A percentile compares a stretch with the other conserved stretches of the same genome.
These are phyloP conservation scores for Gasterosteus nipponicus DNA, from an alignment of 2,113 vertebrate genomes.

Conservation along the genomic window DNA sequence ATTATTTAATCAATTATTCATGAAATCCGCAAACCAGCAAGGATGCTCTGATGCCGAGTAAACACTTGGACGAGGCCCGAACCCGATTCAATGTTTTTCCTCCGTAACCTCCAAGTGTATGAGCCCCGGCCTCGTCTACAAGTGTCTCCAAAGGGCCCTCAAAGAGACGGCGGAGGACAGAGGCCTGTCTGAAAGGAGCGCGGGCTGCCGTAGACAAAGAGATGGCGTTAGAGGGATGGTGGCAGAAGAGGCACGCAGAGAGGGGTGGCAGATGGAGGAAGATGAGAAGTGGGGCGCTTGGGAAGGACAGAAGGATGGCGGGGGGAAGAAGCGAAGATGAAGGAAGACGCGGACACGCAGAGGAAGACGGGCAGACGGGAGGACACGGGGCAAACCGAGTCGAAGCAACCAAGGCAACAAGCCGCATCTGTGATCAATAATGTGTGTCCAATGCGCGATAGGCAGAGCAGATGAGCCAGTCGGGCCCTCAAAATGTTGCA, in stretches of 20 bases:
- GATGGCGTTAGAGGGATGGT: conserved; percentile 46
- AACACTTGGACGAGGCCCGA: conserved; percentile 70
- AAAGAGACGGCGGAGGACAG: conserved; percentile 28
- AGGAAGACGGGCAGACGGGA: conserved; percentile 59
- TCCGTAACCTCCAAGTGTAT: conserved; percentile 53
- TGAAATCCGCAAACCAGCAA: conserved; percentile 70
- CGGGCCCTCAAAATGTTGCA: conserved; percentile 41
- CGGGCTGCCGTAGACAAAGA: conserved; percentile 51
- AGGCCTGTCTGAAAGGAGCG: conserved; percentile 39
- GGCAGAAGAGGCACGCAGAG: conserved; percentile 57
- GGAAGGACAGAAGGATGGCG: conserved; percentile 60
- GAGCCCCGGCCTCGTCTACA: conserved; percentile 46
- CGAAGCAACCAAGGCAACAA: conserved; percentile 63
- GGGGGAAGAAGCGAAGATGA: conserved; percentile 36
- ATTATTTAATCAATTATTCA: conserved; percentile 85
- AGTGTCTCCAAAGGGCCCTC: conserved; percentile 74
- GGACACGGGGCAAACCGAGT: conserved; percentile 59
- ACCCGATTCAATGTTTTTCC: conserved; percentile 65
- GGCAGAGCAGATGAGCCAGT: conserved; percentile 17
- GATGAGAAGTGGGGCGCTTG: conserved; percentile 65
- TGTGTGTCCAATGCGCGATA: conserved; percentile 53
- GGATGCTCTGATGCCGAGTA: conserved; percentile 65
- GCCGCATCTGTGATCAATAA: conserved; percentile 77
- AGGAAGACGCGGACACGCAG: conserved; percentile 46
- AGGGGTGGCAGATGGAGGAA: conserved; percentile 76